Conservation (phyloP, 2,113 vertebrate species). For the Aspiorhynchus laticeps region DNA sequence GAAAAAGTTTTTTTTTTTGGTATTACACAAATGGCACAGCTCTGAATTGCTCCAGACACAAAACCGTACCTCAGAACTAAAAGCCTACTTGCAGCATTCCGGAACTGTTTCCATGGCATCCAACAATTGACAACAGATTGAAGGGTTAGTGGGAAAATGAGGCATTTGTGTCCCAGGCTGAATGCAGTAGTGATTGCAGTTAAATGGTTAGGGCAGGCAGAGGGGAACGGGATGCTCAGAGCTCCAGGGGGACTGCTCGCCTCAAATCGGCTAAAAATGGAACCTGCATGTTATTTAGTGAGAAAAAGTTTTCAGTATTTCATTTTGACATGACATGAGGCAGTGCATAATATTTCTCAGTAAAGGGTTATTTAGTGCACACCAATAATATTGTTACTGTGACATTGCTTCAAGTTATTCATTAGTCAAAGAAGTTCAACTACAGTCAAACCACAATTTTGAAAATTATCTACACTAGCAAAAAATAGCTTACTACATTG, state of each 20-base stretch:
- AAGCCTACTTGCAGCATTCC: conserved; percentile 70
- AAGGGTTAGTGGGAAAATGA: conserved; percentile 76
- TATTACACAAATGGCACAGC: conserved; percentile 60
- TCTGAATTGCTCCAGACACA: conserved; percentile 66
- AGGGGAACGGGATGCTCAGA: conserved; percentile 14
- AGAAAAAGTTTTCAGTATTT: not conserved
- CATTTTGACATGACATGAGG: not conserved
- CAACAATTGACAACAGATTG: conserved; percentile 74
- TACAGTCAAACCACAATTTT: not conserved
- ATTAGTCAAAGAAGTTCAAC: not conserved
- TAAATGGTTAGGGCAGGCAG: conserved; percentile 57
- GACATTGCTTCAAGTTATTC: not conserved
- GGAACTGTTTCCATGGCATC: conserved; percentile 70
- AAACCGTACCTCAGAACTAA: conserved; percentile 59
- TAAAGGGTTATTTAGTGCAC: not conserved
- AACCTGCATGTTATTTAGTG: conserved; percentile 23
- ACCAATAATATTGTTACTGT: not conserved
- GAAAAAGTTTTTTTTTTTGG: conserved; percentile 13
- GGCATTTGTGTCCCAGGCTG: conserved; percentile 65
- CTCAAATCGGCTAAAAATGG: conserved; percentile 33
- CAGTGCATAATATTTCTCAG: not conserved
- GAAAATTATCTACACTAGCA: not conserved
- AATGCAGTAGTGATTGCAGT: conserved; percentile 68
- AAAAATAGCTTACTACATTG: not conserved
- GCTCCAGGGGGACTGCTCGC: not conserved